Evolutionary conservation across 2,797 vertebrate species (phyloP), one percentile per base, ranked within the genome.

Genomic region (Sphaeramia orbicularis): DNA sequence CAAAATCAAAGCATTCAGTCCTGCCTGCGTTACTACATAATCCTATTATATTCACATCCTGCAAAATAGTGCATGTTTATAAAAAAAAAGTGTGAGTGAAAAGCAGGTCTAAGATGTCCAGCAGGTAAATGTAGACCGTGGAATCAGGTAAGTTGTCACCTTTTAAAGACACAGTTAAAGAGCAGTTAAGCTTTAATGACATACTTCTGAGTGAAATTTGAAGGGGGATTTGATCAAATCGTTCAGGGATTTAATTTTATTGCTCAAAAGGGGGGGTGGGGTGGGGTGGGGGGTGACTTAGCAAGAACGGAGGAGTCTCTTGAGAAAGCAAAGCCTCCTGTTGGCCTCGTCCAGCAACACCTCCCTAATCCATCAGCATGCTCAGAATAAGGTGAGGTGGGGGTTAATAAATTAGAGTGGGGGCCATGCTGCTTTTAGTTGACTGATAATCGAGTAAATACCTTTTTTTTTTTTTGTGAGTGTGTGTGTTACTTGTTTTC

Each of bases 11-110:
- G 14, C 36, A 61, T 3, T 7, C 2, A 7, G 27, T 11, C 42
- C 14, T 56, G 51, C 19, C 51, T 40, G 12, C 15, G 49, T 58
- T 58, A 45, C 57, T 51, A 5, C 24, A 32, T 44, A 57, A 57
- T 65, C 24, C 35, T 61, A 66, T 58, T 70, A 54, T 4, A 62
- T 48, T 37, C 40, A 50, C 68, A 73, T 52, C 11, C 35, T 50
- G 58, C 19, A 19, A 67, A 64, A 57, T 35, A 35, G 7, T 10
- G 9, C 42, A 51, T 32, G 3, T 40, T 16, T 61, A 9, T 7
- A 38, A 52, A 51, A 65, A 42, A 30, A 27, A 27, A 27, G 4
- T 7, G 10, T 7, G 8, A 51, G 10, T n/a, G 12, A 50, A 51
- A 40, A 5, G 21, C 12, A 44, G 21, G 32, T 58, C 37, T 19